phyloP scores from a whole-genome alignment of 2,888 invertebrate species.

The Erebia ligea region DNA sequence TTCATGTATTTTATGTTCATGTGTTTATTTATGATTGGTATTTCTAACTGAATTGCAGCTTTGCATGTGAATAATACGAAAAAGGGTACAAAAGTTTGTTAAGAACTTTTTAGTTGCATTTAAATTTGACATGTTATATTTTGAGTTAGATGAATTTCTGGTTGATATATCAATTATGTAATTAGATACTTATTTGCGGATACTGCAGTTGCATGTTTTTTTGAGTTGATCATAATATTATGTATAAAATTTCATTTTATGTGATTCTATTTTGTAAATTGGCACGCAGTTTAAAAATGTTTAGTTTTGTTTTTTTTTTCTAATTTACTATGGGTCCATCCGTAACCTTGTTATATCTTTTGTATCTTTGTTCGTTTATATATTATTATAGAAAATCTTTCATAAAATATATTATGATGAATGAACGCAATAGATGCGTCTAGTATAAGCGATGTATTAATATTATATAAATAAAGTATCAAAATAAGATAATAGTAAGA shows the following conservation, averaged over 20 bases:
- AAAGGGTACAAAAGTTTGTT: constrained; percentile 1
- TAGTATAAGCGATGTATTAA: not conserved
- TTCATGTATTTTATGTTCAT: not conserved
- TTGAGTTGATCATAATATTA: too few species aligned
- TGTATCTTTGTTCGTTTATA: constrained; percentile 10
- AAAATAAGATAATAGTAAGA: not conserved
- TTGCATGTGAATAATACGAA: constrained; percentile 7
- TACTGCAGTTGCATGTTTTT: too few species aligned
- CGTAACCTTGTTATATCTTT: not conserved
- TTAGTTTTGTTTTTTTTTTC: not conserved
- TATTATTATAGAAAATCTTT: not conserved
- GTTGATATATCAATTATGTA: too few species aligned
- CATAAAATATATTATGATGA: too few species aligned
- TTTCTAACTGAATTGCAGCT: not conserved
- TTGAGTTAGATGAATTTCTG: not conserved
- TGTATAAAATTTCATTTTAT: too few species aligned
- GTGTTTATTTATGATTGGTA: not conserved
- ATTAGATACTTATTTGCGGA: too few species aligned
- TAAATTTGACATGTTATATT: not conserved
- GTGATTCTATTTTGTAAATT: not conserved
- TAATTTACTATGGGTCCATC: not conserved
- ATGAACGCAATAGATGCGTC: not conserved
- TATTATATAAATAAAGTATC: not conserved
- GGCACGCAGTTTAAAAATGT: not conserved
- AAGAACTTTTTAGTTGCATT: not conserved